Evolutionary conservation across 2,888 invertebrate species (phyloP), one percentile per base, ranked within the genome.

Genomic region (Microplitis manilae): DNA sequence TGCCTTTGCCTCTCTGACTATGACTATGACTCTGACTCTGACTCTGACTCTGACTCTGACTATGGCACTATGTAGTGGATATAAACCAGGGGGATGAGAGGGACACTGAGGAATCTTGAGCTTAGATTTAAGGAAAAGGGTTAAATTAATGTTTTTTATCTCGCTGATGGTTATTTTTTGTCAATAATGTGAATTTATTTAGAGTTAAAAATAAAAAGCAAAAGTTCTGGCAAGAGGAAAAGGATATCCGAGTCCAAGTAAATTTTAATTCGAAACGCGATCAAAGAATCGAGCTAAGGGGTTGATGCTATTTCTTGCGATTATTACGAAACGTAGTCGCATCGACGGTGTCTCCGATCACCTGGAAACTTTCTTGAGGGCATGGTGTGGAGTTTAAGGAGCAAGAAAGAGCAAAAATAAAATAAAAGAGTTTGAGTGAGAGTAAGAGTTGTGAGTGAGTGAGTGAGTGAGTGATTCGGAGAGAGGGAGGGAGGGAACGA

Each of bases 281-380:
- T 77, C 76, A 77, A 77, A 77, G 76, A 76, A 76, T 71, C 62
- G 40, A 62, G 62, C n/a, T n/a, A 62, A 71, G 71, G 73, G 73
- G 73, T 73, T 73, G 71, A 71, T 71, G 71, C 61, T 61, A 71
- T 73, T 73, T 73, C 65, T 73, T 73, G 40, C 73, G 71, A 76
- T 76, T 71, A 71, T 71, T 71, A 60, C 67, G 70, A 39, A 13
- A 20, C 71, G 73, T 65, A 73, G 65, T 71, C 61, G 59, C 71
- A 71, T 61, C 73, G 38, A 73, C 65, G 20, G 67, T 74, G 77
- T 65, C 74, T 71, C 74, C 74, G 71, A 77, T 77, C 77, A 77
- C 77, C 77, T 77, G 77, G 67, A 77, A 77, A 70, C 30, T 77
- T 74, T 64, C 60, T 60, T 9, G 67, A 41, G 64, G 73, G 59